Percentiles rank a stretch among this genome's conserved stretches.
Conservation (phyloP, 2,797 vertebrate genomes). For the Crocidura indochinensis region DNA sequence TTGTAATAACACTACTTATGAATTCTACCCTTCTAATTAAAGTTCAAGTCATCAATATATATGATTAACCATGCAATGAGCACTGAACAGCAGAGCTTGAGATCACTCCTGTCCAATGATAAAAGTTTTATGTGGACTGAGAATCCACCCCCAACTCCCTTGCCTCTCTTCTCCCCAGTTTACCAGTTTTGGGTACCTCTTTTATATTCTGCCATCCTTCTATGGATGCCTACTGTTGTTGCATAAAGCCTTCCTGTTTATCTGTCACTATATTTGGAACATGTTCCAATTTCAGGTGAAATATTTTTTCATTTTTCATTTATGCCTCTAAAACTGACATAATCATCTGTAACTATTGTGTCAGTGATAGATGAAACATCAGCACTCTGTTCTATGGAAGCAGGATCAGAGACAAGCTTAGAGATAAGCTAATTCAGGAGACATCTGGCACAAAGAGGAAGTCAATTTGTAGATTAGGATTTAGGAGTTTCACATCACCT, state of each 20-base stretch:
- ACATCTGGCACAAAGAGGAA: background rate
- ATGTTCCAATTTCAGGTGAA: background rate
- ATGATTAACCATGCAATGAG: background rate
- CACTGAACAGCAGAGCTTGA: background rate
- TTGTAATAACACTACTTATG: background rate
- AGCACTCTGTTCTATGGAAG: background rate
- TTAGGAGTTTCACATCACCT: too few species aligned
- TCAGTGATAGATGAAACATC: background rate
- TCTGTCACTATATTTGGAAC: background rate
- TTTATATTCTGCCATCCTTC: background rate
- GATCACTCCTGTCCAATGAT: too few species aligned
- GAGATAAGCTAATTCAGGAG: background rate
- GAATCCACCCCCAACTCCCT: too few species aligned
- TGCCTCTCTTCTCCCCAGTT: background rate
- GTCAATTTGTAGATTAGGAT: background rate
- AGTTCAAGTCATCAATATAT: background rate
- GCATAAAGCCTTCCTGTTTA: background rate
- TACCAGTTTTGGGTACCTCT: background rate
- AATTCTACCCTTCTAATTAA: background rate
- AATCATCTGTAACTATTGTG: background rate
- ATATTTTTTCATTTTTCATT: background rate
- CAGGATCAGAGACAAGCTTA: background rate
- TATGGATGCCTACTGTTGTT: background rate
- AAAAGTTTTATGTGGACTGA: too few species aligned
- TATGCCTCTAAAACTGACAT: too few species aligned